Conservation (phyloP, 2,888 invertebrate species). For the Drosophila cyrtoloma region DNA sequence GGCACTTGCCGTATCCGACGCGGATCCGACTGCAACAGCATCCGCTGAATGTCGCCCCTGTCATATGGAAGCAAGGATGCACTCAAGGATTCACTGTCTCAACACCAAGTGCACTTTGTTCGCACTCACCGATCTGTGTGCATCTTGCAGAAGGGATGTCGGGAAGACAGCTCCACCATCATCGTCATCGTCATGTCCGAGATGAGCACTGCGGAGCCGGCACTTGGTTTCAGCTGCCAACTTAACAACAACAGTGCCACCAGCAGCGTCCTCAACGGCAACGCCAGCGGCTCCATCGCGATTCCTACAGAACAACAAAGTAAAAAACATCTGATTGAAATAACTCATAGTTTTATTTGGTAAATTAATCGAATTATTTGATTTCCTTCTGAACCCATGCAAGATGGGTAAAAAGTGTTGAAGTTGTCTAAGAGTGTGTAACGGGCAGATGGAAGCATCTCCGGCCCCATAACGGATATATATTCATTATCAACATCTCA, state of each 20-base stretch:
- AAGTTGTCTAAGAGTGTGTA: neutral
- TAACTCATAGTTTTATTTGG: neutral
- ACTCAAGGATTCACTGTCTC: neutral
- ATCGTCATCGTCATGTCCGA: slow-evolving; percentile 88
- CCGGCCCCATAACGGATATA: neutral
- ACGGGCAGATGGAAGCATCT: neutral
- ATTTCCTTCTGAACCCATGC: neutral
- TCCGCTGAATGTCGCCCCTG: slow-evolving; percentile 87
- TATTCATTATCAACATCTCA: neutral
- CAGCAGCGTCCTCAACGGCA: slow-evolving; percentile 34
- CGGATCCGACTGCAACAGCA: slow-evolving; percentile 87
- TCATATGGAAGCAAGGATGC: neutral
- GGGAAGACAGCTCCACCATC: slow-evolving; percentile 88
- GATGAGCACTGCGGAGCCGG: slow-evolving; percentile 86
- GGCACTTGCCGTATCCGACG: slow-evolving; percentile 87
- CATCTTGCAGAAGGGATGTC: slow-evolving; percentile 87
- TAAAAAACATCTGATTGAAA: neutral
- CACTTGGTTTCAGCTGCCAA: slow-evolving; percentile 36
- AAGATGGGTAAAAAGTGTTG: neutral
- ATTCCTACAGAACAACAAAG: neutral
- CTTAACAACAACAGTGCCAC: slow-evolving; percentile 64
- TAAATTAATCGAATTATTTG: neutral
- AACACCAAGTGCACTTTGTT: neutral
- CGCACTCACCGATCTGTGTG: slow-evolving; percentile 87
- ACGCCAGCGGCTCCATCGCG: slow-evolving; percentile 44